Percentiles rank a stretch among this genome's conserved stretches.
These are phyloP conservation scores for Drosophila azteca DNA, from an alignment of 1,140 invertebrate genomes.

Conservation along the genomic window DNA sequence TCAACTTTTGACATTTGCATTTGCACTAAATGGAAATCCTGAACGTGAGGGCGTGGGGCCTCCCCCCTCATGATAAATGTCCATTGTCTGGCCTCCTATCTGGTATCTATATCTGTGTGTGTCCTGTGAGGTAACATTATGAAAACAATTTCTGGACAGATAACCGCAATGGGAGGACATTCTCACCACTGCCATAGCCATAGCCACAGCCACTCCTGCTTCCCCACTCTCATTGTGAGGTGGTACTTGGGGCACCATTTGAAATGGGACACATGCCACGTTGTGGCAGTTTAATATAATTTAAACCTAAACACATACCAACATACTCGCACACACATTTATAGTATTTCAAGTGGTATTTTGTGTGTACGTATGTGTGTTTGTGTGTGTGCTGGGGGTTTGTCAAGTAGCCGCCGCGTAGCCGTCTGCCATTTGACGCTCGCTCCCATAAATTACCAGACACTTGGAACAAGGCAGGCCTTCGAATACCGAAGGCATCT, in stretches of 20 bases:
- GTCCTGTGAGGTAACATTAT: constrained; percentile 57
- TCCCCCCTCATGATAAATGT: constrained; percentile 65
- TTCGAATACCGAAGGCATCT: constrained; percentile 51
- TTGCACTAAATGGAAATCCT: constrained; percentile 75
- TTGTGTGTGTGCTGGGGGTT: constrained; percentile 47
- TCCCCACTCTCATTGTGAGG: background rate
- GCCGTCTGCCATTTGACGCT: constrained; percentile 74
- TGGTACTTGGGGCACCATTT: constrained; percentile 29
- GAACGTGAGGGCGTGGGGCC: background rate
- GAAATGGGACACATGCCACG: constrained; percentile 77
- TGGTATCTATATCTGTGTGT: constrained; percentile 10
- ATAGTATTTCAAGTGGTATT: constrained; percentile 43
- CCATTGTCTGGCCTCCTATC: constrained; percentile 24
- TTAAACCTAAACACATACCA: constrained; percentile 77
- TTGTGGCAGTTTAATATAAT: constrained; percentile 77
- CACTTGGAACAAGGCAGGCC: constrained; percentile 53
- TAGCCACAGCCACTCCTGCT: background rate
- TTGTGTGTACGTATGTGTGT: constrained; percentile 18
- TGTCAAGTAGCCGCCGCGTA: constrained; percentile 68
- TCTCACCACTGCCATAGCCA: no score
- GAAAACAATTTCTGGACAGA: constrained; percentile 66
- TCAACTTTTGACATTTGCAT: constrained; percentile 77
- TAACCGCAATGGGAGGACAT: constrained; percentile 38
- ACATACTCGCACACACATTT: constrained; percentile 30
- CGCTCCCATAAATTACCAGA: constrained; percentile 68